phyloP scores from a whole-genome alignment of 2,797 vertebrate genomes.

The Ctenochaetus hawaiiensis region DNA sequence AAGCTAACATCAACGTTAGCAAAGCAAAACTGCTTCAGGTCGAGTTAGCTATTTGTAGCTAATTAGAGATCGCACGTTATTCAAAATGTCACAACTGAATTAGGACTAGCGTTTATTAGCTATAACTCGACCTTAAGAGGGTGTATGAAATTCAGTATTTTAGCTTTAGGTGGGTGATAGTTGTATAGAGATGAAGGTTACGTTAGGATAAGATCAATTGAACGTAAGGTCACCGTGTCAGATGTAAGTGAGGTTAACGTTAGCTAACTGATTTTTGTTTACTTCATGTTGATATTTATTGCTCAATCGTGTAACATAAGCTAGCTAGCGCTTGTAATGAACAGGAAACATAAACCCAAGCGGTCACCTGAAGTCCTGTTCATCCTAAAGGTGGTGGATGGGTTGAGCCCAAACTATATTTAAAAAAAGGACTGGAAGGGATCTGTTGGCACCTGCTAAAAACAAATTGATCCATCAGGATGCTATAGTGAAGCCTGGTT shows the following conservation, averaged over 20 bases:
- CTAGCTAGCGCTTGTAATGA: background rate
- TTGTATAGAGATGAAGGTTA: too few species aligned
- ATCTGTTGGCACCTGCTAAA: background rate
- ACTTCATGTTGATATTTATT: too few species aligned
- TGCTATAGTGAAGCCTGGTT: background rate
- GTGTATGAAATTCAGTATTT: accelerated
- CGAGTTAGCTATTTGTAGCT: background rate
- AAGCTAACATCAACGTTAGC: conserved; percentile 43
- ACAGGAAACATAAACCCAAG: background rate
- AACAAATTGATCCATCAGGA: background rate
- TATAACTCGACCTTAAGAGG: too few species aligned
- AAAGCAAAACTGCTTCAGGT: conserved; percentile 4
- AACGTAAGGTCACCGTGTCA: background rate
- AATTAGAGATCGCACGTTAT: background rate
- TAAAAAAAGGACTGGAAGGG: background rate
- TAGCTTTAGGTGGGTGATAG: background rate
- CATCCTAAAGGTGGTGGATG: background rate
- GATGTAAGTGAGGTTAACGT: background rate
- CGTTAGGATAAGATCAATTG: background rate
- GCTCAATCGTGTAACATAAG: too few species aligned
- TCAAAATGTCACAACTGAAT: too few species aligned
- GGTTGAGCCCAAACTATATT: background rate
- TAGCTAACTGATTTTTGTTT: background rate
- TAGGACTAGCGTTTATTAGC: too few species aligned
- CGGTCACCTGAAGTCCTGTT: too few species aligned